Percentiles rank a stretch among this genome's conserved stretches.
Conservation (phyloP, 2,888 invertebrate genomes). For the Theodoxus fluviatilis region DNA sequence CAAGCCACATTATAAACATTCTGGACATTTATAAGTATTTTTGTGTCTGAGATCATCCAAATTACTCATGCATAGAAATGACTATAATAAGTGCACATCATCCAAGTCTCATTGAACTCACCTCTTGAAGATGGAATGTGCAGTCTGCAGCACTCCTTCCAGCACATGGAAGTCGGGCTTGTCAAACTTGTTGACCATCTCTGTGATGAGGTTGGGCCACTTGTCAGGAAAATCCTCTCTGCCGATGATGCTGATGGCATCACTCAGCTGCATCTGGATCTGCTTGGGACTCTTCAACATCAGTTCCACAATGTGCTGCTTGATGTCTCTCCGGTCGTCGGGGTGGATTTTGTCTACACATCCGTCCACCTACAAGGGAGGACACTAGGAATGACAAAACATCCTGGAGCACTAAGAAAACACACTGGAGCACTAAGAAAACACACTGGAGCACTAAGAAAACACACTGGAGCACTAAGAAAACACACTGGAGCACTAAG, state of each 20-base stretch:
- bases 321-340: conserved; percentile 81
- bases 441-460: too few relatives aligned
- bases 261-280: conserved; percentile 89
- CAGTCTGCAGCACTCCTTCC: conserved; percentile 92
- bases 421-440: too few relatives aligned
- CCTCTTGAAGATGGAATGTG: conserved; percentile 94
- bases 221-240: conserved; percentile 94
- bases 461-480: too few relatives aligned
- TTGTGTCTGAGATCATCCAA: too few relatives aligned
- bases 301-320: conserved; percentile 84
- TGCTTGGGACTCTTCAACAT: conserved; percentile 91
- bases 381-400: too few relatives aligned
- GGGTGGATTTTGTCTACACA: conserved; percentile 80
- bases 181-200: conserved; percentile 89
- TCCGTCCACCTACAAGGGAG: conserved; percentile 73
- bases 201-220: conserved; percentile 91
- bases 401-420: too few relatives aligned
- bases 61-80: background rate
- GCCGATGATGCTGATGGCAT: conserved; percentile 95
- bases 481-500: too few relatives aligned
- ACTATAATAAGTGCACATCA: background rate
- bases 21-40: too few relatives aligned
- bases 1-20: too few relatives aligned
- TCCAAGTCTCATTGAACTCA: conserved; percentile 32
- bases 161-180: conserved; percentile 90